Evolutionary conservation across 1,140 invertebrate species (phyloP).

Genomic region (Chymomyza costata): DNA sequence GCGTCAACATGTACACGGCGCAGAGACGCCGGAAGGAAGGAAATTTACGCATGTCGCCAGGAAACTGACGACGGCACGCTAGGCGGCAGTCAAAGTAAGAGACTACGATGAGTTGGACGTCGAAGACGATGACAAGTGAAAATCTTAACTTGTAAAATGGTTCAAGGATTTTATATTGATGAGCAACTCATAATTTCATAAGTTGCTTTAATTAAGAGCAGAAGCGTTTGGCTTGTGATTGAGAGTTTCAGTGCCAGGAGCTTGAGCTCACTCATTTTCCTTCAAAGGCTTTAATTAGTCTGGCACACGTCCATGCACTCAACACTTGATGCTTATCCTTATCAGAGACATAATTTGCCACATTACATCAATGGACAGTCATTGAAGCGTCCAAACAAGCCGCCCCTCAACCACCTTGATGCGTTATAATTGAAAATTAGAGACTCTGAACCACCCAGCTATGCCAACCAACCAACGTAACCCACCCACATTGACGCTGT

Average conservation of each 20-base stretch:
- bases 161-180: conserved; percentile 2
- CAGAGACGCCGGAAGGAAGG: conserved; percentile 9
- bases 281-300: conserved; percentile 52
- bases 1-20: background rate
- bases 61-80: too few species aligned
- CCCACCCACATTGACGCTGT: conserved; percentile 1
- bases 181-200: too few species aligned
- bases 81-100: too few species aligned
- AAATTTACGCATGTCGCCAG: conserved; percentile 27
- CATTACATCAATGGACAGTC: conserved; percentile 39
- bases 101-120: conserved; percentile 5
- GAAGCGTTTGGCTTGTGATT: too few species aligned
- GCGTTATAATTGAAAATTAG: conserved; percentile 63
- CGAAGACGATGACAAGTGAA: conserved; percentile 12
- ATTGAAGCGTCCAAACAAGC: conserved; percentile 3
- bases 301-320: background rate
- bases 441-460: conserved; percentile 32
- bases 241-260: too few species aligned
- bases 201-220: too few species aligned
- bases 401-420: conserved; percentile 47
- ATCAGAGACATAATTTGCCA: conserved; percentile 60
- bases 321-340: conserved; percentile 41
- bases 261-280: conserved; percentile 16
- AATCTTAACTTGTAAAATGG: conserved; percentile 11
- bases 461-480: conserved; percentile 11